Evolutionary conservation across 2,888 invertebrate genomes (phyloP), one percentile per base, ranked within the genome.

Genomic region (Imbricaverruca yamaguchii): DNA sequence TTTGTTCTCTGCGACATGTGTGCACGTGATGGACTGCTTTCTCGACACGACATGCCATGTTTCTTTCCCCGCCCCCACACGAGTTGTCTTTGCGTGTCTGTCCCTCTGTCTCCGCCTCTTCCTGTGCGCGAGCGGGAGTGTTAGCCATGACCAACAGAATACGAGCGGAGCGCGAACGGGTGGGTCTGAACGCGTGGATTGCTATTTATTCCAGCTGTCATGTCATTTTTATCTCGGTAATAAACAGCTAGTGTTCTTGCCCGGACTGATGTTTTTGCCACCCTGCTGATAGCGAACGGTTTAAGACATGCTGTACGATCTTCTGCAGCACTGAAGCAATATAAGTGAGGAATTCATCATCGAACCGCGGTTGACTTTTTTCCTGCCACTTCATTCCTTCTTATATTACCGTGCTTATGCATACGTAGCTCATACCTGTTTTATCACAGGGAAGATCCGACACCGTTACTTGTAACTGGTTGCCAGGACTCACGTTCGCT

Each of bases 201-300:
- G 74, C 74, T 74, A 74, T 74, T 74, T 74, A 74, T 74, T 74
- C 74, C 74, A 74, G 74, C 74, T 55, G 74, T 74, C 74, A 39
- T 69, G 74, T 74, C 74, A 55, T 74, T 74, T 74, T 74, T 74
- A 74, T 74, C 74, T 74, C 74, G 55, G 74, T 74, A 74, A 74
- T 74, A 74, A 74, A 74, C 74, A 74, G 74, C 74, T 74, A 74
- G 74, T 74, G 74, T 74, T 74, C 74, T 74, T 74, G 74, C 74
- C 53, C 21, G 53, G 74, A 13, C 23, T 23, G 39, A 53, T 65
- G 80, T 55, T 53, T 39, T 39, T 39, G 39, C 39, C 39, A 39
- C 39, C 39, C 39, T 39, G 39, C 4, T 4, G 39, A 39, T 39
- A 39, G 39, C 39, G 39, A 39, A 39, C 39, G 39, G 39, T 39